Percentiles rank a stretch among this genome's conserved stretches.
Conservation (phyloP, 1,140 invertebrate genomes). For the Pseudomyrmex pallidus region DNA sequence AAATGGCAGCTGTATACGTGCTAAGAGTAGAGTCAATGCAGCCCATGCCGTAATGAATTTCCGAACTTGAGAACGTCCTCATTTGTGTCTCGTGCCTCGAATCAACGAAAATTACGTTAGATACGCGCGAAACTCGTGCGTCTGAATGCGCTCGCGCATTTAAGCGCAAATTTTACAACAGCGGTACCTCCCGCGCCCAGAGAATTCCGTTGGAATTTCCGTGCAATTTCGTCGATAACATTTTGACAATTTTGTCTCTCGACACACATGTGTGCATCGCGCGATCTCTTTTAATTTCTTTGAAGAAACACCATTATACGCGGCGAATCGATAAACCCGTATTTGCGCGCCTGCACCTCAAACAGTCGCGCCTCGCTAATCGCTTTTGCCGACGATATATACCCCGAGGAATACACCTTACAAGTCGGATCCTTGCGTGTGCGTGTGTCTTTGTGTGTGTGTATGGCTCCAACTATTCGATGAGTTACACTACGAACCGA, state of each 20-base stretch:
- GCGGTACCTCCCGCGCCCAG: too few species aligned
- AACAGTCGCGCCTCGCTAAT: constrained; percentile 59
- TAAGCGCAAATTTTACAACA: background rate
- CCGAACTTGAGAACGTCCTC: constrained; percentile 10
- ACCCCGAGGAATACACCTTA: constrained; percentile 61
- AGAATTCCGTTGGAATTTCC: background rate
- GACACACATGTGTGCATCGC: too few species aligned
- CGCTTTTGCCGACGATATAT: constrained; percentile 68
- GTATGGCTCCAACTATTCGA: constrained; percentile 70
- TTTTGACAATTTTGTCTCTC: too few species aligned
- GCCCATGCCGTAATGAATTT: constrained; percentile 40
- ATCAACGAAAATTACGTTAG: constrained; percentile 2
- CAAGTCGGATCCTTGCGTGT: constrained; percentile 35
- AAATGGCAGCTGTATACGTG: constrained; percentile 58
- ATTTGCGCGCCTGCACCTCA: constrained; percentile 44
- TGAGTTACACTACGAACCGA: constrained; percentile 69
- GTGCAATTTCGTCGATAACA: too few species aligned
- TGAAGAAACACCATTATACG: background rate
- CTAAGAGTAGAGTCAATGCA: constrained; percentile 29
- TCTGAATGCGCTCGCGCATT: background rate
- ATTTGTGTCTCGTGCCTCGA: background rate
- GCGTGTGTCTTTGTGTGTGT: too few species aligned
- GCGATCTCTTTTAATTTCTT: too few species aligned
- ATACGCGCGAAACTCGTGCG: background rate
- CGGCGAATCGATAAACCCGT: constrained; percentile 38